A percentile compares a stretch with the other conserved stretches of the same genome.
Evolutionary conservation across 2,113 vertebrate species (phyloP).

Genomic region (Dipodomys spectabilis): DNA sequence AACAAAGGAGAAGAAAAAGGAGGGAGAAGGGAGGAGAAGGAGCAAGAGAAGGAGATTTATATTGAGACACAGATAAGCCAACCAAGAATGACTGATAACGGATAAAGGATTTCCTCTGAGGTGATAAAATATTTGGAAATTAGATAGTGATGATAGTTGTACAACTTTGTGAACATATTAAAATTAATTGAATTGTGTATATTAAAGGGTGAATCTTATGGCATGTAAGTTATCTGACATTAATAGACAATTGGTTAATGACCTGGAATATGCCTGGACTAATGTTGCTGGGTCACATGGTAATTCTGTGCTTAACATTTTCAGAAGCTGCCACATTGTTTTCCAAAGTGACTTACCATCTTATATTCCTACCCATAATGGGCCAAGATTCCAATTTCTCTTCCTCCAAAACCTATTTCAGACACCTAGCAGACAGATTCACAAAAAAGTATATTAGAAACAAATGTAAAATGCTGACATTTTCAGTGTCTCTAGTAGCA

Average conservation of each 20-base stretch:
- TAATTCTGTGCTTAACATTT: neutral
- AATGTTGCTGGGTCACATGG: neutral
- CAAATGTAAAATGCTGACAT: neutral
- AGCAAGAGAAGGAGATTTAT: no score
- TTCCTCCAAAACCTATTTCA: neutral
- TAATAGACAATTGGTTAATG: neutral
- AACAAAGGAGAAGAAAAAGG: no score
- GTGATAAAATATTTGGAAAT: neutral
- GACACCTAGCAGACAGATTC: conserved; percentile 20
- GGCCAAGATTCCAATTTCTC: neutral
- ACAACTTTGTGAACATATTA: neutral
- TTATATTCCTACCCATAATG: neutral
- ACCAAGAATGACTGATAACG: neutral
- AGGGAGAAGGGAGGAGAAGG: no score
- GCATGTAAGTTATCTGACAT: conserved; percentile 18
- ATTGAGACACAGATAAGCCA: no score
- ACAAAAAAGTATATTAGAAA: neutral
- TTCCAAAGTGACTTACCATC: conserved; percentile 14
- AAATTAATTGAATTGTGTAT: neutral
- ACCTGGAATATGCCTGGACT: neutral
- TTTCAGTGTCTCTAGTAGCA: conserved; percentile 27
- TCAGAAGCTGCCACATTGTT: neutral
- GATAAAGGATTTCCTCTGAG: neutral
- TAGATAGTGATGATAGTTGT: neutral
- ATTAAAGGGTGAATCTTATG: conserved; percentile 1